Evolutionary conservation across 2,797 vertebrate genomes (phyloP).

Genomic region (Coilia nasus): DNA sequence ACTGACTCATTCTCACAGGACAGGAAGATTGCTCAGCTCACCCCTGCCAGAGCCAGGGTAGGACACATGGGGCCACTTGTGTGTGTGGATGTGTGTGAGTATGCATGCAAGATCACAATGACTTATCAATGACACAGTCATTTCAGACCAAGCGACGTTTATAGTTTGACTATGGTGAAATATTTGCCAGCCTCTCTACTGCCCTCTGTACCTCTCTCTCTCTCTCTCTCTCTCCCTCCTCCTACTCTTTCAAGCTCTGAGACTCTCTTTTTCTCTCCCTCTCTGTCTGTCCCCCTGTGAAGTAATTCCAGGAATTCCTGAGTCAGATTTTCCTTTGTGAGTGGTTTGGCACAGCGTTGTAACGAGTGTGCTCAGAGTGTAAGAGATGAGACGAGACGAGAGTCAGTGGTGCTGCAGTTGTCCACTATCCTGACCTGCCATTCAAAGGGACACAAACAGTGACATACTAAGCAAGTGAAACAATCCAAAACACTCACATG

Average conservation of each 20-base stretch:
- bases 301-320: constrained; percentile 23
- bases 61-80: not conserved
- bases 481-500: too few relatives aligned
- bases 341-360: not conserved
- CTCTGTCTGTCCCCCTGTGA: not conserved
- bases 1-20: not conserved
- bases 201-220: not conserved
- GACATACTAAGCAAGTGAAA: not conserved
- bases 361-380: not conserved
- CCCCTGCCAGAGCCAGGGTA: not conserved
- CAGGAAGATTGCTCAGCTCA: not conserved
- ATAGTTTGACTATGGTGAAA: not conserved
- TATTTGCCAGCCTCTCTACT: not conserved
- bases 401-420: not conserved
- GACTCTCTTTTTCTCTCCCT: not conserved
- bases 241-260: not conserved
- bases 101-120: not conserved
- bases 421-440: not conserved
- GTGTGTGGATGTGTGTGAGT: not conserved
- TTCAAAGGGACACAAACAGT: not conserved
- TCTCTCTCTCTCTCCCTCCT: constrained; percentile 3
- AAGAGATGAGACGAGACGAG: not conserved
- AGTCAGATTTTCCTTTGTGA: constrained; percentile 17
- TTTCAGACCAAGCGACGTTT: not conserved
- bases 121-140: not conserved